These are phyloP conservation scores for Drosophila pseudotalamancana DNA, from an alignment of 2,888 invertebrate species.

Conservation along the genomic window DNA sequence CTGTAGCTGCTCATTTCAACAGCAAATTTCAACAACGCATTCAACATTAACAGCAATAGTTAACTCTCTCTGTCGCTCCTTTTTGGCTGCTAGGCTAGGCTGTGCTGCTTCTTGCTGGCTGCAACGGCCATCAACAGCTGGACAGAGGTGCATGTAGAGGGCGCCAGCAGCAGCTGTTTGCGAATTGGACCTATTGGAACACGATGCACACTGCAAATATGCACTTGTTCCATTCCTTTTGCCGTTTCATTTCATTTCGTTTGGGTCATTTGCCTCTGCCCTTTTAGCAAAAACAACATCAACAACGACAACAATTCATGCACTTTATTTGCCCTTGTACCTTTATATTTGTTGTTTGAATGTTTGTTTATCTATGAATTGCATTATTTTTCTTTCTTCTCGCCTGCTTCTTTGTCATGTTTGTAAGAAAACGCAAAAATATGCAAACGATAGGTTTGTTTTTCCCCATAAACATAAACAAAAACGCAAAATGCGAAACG, in stretches of 20 bases:
- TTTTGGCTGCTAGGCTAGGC: not conserved
- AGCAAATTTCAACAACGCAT: constrained; percentile 48
- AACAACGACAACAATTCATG: not conserved
- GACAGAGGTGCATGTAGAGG: constrained; percentile 35
- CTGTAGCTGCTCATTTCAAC: constrained; percentile 29
- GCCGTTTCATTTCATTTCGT: constrained; percentile 7
- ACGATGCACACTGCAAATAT: not conserved
- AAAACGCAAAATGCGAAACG: not conserved
- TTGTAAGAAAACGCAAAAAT: constrained; percentile 23
- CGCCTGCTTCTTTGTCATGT: not conserved
- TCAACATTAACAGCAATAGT: constrained; percentile 1
- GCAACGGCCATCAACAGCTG: constrained; percentile 50
- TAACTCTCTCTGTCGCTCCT: constrained; percentile 9
- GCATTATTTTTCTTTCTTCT: not conserved
- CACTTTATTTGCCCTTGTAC: constrained; percentile 21
- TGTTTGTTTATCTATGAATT: constrained; percentile 11
- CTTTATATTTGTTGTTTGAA: too few relatives aligned
- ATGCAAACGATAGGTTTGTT: constrained; percentile 24
- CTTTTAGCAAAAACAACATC: not conserved
- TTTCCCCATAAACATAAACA: constrained; percentile 19
- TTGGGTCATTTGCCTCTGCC: constrained; percentile 44
- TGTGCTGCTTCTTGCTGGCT: constrained; percentile 1
- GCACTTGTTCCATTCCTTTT: not conserved
- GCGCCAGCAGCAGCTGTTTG: constrained; percentile 50
- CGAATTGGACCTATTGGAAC: constrained; percentile 31